Evolutionary conservation across 2,797 vertebrate species (phyloP), one percentile per base, ranked within the genome.

Genomic region (Molossus molossus): DNA sequence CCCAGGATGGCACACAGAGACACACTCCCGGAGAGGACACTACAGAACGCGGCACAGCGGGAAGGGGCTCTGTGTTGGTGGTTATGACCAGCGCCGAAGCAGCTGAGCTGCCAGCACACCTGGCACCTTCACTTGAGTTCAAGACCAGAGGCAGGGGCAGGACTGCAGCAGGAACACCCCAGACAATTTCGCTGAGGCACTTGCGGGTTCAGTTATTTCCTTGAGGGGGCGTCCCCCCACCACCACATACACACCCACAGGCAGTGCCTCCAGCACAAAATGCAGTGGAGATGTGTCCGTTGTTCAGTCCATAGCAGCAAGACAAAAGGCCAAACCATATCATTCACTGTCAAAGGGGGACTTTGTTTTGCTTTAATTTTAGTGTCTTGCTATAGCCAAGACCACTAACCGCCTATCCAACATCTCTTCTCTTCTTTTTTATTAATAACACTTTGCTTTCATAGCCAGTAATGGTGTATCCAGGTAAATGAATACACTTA

Each of bases 191-290:
- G 79, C 92, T 90, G 86, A 87, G 60, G 83, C 6, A 77, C 70
- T 95, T 62, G 55, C 75, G 94, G 60, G 45, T 91, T 64, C 7
- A 11, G 33, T 40, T 92, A 53, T 77, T 84, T 88, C 67, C 91
- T 86, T 95, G 79, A 75, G 87, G 64, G 50, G 23, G 57, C 33
- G 45, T 58, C 33, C 33, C 33, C 33, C 33, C 33, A 2, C 33
- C 33, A 2, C 33, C 60, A 67, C 15, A 81, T 40, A 75, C 87
- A 95, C 85, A 69, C 95, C 88, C 95, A 97, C n/a, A 75, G 96
- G 93, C 7, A 12, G 93, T 79, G 18, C 64, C 75, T 86, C 48
- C 33, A n/a, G 55, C 76, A 81, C 0, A 21, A 92, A 95, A 88
- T 3, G 50, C 57, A 25, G 15, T 48, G 29, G 45, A 86, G 89